These are phyloP conservation scores for Pristiophorus japonicus DNA, from an alignment of 2,113 vertebrate genomes.

Conservation along the genomic window DNA sequence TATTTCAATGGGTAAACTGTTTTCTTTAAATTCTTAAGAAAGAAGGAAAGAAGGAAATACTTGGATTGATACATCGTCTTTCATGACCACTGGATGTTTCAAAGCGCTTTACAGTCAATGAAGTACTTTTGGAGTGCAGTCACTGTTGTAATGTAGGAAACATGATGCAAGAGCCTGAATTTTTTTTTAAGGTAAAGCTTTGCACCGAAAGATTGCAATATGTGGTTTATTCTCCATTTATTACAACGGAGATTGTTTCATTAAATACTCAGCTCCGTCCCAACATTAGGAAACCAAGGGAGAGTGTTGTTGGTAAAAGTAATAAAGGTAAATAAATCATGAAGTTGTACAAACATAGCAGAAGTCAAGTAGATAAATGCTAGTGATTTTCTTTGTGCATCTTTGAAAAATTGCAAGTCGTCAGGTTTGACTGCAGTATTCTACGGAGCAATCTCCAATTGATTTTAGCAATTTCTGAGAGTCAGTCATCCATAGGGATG, in stretches of 20 bases:
- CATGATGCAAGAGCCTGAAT: neutral
- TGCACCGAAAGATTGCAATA: neutral
- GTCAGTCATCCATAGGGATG: neutral
- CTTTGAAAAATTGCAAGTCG: neutral
- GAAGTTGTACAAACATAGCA: neutral
- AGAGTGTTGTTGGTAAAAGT: neutral
- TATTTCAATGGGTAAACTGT: neutral
- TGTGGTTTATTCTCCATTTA: neutral
- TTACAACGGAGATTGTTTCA: neutral
- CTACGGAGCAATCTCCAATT: neutral
- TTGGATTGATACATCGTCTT: no score
- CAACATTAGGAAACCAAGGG: neutral
- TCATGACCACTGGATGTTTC: no score
- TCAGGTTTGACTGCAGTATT: neutral
- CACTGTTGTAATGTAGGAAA: no score
- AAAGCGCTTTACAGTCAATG: no score
- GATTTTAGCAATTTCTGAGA: conserved; percentile 20
- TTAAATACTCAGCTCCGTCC: neutral
- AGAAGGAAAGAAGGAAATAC: no score
- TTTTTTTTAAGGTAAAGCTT: neutral
- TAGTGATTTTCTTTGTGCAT: neutral
- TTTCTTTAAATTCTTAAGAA: neutral
- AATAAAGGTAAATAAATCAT: conserved; percentile 1
- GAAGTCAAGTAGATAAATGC: neutral
- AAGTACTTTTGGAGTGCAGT: no score